Conservation (phyloP, 1,140 invertebrate species). For the Agrilus planipennis region DNA sequence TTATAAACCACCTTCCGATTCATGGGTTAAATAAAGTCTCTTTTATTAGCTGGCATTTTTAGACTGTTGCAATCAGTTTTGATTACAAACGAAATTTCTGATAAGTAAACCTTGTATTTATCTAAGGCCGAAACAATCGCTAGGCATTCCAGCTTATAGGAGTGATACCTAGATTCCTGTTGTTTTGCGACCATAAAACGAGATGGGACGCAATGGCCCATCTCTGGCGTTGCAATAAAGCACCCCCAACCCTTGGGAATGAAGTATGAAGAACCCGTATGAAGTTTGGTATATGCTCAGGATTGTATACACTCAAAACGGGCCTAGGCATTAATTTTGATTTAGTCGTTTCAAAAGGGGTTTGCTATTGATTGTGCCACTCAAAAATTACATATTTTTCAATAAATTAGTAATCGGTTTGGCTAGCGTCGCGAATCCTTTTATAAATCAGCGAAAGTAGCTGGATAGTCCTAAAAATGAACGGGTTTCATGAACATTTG, state of each 20-base stretch:
- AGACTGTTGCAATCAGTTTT: slow-evolving; percentile 18
- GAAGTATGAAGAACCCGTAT: slow-evolving; percentile 23
- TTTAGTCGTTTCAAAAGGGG: not conserved
- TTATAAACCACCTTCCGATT: slow-evolving; percentile 18
- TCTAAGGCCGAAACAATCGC: slow-evolving; percentile 9
- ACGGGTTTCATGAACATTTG: slow-evolving; percentile 22
- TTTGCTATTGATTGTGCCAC: not conserved
- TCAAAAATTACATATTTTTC: not conserved
- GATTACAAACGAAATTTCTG: slow-evolving; percentile 13
- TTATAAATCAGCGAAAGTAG: slow-evolving; percentile 28
- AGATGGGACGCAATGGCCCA: not conserved
- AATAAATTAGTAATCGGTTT: slow-evolving; percentile 17
- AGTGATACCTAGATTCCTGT: slow-evolving; percentile 9
- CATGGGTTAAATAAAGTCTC: slow-evolving; percentile 16
- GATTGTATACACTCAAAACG: slow-evolving; percentile 1
- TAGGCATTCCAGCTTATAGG: slow-evolving; percentile 7
- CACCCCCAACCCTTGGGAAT: slow-evolving; percentile 13
- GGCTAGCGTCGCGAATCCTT: slow-evolving; percentile 16
- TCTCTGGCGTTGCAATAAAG: slow-evolving; percentile 18
- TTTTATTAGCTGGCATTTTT: slow-evolving; percentile 12
- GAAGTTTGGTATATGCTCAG: slow-evolving; percentile 17
- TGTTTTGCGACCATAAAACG: slow-evolving; percentile 7
- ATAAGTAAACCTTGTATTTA: slow-evolving; percentile 6
- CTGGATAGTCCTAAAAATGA: slow-evolving; percentile 26
- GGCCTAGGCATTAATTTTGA: not conserved